Percentiles rank a stretch among this genome's conserved stretches.
These are phyloP conservation scores for Caenorhabditis imperialis DNA, from an alignment of 2,888 invertebrate species.

Conservation along the genomic window DNA sequence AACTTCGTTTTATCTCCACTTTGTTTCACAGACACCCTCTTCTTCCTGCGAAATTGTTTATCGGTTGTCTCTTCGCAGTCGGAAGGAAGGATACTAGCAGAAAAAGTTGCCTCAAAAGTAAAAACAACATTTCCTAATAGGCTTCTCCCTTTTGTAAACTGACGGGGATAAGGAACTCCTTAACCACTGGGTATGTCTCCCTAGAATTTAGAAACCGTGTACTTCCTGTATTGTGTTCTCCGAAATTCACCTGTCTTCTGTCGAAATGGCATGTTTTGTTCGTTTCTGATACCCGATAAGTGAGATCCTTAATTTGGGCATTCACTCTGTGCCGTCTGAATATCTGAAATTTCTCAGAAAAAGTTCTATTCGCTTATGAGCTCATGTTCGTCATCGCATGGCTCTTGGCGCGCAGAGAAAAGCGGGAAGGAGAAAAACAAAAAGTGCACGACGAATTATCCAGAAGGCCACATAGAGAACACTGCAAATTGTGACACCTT, in stretches of 20 bases:
- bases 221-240: slow-evolving; percentile 7
- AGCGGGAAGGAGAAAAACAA: slow-evolving; percentile 42
- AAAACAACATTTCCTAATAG: slow-evolving; percentile 27
- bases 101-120: slow-evolving; percentile 12
- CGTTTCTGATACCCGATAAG: not conserved
- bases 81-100: slow-evolving; percentile 11
- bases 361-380: slow-evolving; percentile 17
- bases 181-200: too few relatives aligned
- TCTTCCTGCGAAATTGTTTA: slow-evolving; percentile 35
- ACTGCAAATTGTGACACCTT: slow-evolving; percentile 40
- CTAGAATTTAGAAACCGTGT: too few relatives aligned
- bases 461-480: slow-evolving; percentile 49
- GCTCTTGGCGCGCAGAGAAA: slow-evolving; percentile 22
- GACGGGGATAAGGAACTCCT: too few relatives aligned
- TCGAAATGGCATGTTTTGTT: slow-evolving; percentile 21
- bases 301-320: slow-evolving; percentile 20
- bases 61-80: slow-evolving; percentile 9
- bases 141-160: slow-evolving; percentile 7
- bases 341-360: slow-evolving; percentile 30
- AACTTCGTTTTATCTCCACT: too few relatives aligned
- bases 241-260: slow-evolving; percentile 12
- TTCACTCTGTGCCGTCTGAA: slow-evolving; percentile 26
- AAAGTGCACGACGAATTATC: slow-evolving; percentile 49
- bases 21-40: too few relatives aligned
- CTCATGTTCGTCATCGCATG: slow-evolving; percentile 36